Evolutionary conservation across 2,113 vertebrate genomes (phyloP), one percentile per base, ranked within the genome.

Genomic region (Gulo gulo): DNA sequence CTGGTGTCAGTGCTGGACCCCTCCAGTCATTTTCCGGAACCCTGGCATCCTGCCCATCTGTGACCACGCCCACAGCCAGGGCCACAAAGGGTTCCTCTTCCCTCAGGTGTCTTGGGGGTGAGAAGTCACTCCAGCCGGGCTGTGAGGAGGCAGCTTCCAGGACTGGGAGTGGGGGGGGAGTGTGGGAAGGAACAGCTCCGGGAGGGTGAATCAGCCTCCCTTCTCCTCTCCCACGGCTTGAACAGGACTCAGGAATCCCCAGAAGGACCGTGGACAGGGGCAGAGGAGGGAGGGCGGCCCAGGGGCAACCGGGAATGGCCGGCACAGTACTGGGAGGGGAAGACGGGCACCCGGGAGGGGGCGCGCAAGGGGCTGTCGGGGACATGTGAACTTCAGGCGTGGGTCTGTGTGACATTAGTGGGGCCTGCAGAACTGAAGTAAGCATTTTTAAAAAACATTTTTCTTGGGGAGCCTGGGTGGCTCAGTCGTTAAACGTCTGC

Each of bases 301-400:
- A 2, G 50, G 67, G 81, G 15, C 31, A 7, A 13, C 39, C 4
- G 67, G 55, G 57, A 71, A 6, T 34, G 47, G 80, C n/a, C 69
- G 34, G 42, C 47, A 16, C 13, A 2, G 21, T 5, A 6, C 15
- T 0, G 2, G 12, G 1, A 3, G 45, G 39, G 20, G 31, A 18
- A 24, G 2, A 16, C 1, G 26, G 83, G 50, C 9, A 42, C 47
- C 86, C 9, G 0, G 42, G 67, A 69, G 59, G 80, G 18, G 23
- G 23, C 0, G 21, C 18, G 29, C 73, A 10, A 1, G 67, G 88
- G 39, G 21, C 20, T 2, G 10, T 23, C 61, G 23, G 12, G n/a
- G 39, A 0, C 18, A 1, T 45, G 14, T 18, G 14, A 52, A 13
- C n/a, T 39, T 57, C 21, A 3, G 7, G 1, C 24, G 42, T 10